Evolutionary conservation across 2,113 vertebrate species (phyloP).

Genomic region (Esox niger): DNA sequence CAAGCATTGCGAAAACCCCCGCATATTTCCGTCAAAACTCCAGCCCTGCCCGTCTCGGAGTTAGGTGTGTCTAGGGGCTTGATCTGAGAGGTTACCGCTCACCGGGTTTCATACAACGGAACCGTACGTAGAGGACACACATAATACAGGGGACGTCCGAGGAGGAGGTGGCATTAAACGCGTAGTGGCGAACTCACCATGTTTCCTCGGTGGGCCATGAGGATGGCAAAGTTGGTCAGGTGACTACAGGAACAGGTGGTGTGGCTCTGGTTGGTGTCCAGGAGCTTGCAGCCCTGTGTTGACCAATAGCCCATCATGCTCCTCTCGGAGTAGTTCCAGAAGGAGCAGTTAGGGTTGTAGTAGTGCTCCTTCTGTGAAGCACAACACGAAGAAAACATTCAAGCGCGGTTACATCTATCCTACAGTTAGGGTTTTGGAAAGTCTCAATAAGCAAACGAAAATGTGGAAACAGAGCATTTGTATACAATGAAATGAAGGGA

Average conservation of each 20-base stretch:
- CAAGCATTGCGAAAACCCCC: no score
- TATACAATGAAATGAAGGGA: no score
- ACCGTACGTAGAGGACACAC: no score
- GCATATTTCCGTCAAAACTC: no score
- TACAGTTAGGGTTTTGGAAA: neutral
- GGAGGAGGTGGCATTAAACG: neutral
- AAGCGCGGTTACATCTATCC: neutral
- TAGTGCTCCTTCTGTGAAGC: constrained; percentile 91
- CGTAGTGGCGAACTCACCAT: constrained; percentile 76
- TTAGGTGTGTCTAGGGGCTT: no score
- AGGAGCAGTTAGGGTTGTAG: constrained; percentile 99
- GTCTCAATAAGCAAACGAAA: constrained; percentile 27
- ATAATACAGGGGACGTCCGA: no score
- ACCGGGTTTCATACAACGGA: no score
- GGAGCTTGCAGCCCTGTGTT: constrained; percentile 94
- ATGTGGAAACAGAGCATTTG: constrained; percentile 13
- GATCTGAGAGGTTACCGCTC: no score
- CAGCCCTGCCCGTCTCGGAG: no score
- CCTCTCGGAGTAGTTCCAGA: constrained; percentile 99
- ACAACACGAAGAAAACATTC: constrained; percentile 9
- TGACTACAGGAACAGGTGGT: constrained; percentile 97
- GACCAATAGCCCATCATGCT: constrained; percentile 99
- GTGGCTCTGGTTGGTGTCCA: constrained; percentile 94
- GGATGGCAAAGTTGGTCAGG: constrained; percentile 97
- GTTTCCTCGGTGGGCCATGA: constrained; percentile 94